phyloP scores from a whole-genome alignment of 1,140 invertebrate genomes.

The Ptiloglossa arizonensis region DNA sequence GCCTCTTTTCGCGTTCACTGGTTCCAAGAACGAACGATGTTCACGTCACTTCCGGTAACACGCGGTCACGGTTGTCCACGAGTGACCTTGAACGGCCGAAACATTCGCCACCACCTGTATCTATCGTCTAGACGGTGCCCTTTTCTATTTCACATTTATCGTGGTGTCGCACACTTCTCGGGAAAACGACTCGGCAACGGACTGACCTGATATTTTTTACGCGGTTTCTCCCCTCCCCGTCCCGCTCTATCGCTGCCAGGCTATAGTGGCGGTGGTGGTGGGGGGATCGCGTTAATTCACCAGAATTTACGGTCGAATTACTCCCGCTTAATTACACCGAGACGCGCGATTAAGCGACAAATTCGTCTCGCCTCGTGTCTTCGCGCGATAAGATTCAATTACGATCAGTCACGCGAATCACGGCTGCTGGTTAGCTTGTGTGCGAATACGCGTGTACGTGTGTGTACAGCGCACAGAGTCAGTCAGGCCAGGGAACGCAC shows the following conservation, averaged over 20 bases:
- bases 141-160: no score
- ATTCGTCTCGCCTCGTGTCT: slow-evolving; percentile 3
- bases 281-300: not conserved
- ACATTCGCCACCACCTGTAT: no score
- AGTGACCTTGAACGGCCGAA: no score
- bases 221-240: not conserved
- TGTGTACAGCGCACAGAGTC: not conserved
- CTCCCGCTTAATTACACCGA: slow-evolving; percentile 1
- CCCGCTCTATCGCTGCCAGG: not conserved
- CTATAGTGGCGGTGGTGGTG: no score
- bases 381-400: slow-evolving; percentile 33
- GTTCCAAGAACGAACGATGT: no score
- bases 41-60: no score
- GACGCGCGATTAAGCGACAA: not conserved
- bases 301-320: not conserved
- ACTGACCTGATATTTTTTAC: not conserved
- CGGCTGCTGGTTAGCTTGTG: no score
- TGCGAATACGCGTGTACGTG: not conserved
- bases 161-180: no score
- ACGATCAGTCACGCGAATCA: slow-evolving; percentile 41
- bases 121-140: no score
- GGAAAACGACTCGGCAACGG: no score
- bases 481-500: not conserved
- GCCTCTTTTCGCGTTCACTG: no score
- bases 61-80: no score